Percentiles rank a stretch among this genome's conserved stretches.
phyloP scores from a whole-genome alignment of 2,113 vertebrate species.

The Kobus ellipsiprymnus region DNA sequence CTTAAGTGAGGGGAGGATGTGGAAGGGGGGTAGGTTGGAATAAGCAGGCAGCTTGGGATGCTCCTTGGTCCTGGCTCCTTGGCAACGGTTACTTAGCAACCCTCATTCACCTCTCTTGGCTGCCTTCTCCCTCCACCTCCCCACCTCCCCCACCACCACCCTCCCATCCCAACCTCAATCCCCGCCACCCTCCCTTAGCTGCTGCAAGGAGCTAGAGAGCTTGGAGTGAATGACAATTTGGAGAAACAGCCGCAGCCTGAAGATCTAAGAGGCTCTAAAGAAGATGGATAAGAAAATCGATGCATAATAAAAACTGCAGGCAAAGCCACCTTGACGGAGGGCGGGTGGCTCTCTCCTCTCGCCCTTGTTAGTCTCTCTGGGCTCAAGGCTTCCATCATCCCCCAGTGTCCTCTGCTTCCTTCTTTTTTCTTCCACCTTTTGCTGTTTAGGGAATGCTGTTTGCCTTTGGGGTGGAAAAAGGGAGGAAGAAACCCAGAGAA shows the following conservation, averaged over 20 bases:
- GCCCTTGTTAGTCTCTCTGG: slow-evolving; percentile 26
- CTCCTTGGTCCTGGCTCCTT: slow-evolving; percentile 71
- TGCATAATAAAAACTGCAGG: slow-evolving; percentile 78
- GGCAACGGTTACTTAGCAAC: slow-evolving; percentile 78
- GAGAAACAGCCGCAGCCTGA: slow-evolving; percentile 73
- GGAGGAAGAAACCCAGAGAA: neutral
- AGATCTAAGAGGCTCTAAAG: slow-evolving; percentile 81
- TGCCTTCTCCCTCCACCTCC: slow-evolving; percentile 45
- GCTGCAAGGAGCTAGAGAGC: slow-evolving; percentile 69
- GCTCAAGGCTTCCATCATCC: slow-evolving; percentile 40
- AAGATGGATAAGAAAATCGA: slow-evolving; percentile 82
- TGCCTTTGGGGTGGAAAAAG: slow-evolving; percentile 24
- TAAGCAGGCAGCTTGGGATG: slow-evolving; percentile 66
- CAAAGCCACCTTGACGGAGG: slow-evolving; percentile 72
- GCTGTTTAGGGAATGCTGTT: neutral
- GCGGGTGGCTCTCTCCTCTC: slow-evolving; percentile 47
- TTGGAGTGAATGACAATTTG: slow-evolving; percentile 79
- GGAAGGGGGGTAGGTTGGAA: slow-evolving; percentile 40
- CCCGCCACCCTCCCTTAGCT: slow-evolving; percentile 28
- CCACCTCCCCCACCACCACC: neutral
- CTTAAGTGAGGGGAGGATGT: slow-evolving; percentile 55
- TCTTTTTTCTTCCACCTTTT: neutral
- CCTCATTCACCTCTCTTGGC: slow-evolving; percentile 66
- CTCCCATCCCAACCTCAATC: neutral
- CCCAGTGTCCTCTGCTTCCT: neutral